Percentiles rank a stretch among this genome's conserved stretches.
Evolutionary conservation across 2,113 vertebrate genomes (phyloP).

Genomic region (Taurulus bubalis): DNA sequence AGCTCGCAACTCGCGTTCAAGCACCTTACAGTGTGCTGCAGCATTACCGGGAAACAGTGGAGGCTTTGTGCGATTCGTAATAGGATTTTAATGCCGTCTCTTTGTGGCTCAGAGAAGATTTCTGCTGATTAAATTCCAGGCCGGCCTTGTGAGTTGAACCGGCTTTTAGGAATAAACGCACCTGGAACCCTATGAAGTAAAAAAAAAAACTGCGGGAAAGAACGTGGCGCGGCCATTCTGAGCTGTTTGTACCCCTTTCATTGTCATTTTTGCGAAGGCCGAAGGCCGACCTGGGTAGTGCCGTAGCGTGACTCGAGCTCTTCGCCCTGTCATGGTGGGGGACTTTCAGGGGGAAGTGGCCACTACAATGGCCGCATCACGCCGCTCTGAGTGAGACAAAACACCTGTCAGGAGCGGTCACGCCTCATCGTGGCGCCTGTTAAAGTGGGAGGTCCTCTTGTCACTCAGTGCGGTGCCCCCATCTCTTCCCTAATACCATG

Average conservation of each 20-base stretch:
- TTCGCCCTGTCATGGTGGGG: slow-evolving; percentile 41
- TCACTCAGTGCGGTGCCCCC: slow-evolving; percentile 56
- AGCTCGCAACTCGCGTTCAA: slow-evolving; percentile 61
- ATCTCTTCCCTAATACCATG: slow-evolving; percentile 37
- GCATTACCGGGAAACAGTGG: slow-evolving; percentile 72
- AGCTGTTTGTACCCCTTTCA: slow-evolving; percentile 8
- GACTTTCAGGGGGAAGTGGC: slow-evolving; percentile 61
- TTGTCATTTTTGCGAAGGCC: slow-evolving; percentile 46
- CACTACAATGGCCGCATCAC: slow-evolving; percentile 61
- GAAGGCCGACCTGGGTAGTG: slow-evolving; percentile 40
- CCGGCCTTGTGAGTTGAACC: slow-evolving; percentile 63
- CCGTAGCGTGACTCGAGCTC: slow-evolving; percentile 1
- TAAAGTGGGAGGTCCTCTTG: slow-evolving; percentile 74
- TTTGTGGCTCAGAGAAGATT: slow-evolving; percentile 72
- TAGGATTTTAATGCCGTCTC: slow-evolving; percentile 81
- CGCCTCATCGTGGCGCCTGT: slow-evolving; percentile 65
- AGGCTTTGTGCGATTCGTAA: slow-evolving; percentile 78
- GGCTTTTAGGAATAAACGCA: slow-evolving; percentile 53
- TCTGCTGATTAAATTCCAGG: slow-evolving; percentile 77
- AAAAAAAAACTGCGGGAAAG: slow-evolving; percentile 15
- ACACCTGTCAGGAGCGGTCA: slow-evolving; percentile 76
- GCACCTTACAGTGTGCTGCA: slow-evolving; percentile 54
- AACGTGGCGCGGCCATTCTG: neutral
- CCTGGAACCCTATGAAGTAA: slow-evolving; percentile 49
- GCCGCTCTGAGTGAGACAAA: slow-evolving; percentile 72